Evolutionary conservation across 2,888 invertebrate genomes (phyloP), one percentile per base, ranked within the genome.

Genomic region (Deilephila porcellus): DNA sequence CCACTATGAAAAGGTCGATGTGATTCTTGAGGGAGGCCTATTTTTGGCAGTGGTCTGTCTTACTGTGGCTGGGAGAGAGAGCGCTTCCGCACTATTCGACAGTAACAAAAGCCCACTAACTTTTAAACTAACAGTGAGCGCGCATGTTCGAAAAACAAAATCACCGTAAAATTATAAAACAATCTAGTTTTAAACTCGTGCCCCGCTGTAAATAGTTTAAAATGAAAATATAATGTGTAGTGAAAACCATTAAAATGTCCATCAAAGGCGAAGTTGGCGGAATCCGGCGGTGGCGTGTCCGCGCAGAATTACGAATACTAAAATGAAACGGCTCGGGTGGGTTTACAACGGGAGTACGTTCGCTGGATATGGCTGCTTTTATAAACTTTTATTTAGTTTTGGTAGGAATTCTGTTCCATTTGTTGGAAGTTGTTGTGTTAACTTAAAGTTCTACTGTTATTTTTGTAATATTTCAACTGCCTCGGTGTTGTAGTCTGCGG

Each of bases 221-320:
- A 67, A 67, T 67, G 64, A 67, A 67, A 67, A 45, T 8, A 20
- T 67, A 25, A 34, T 37, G 20, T 37, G 20, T 67, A n/a, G 45
- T 67, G 20, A 56, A 72, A 63, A 74, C 77, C 81, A 80, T 79
- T 79, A 79, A 80, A 82, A 80, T 80, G 81, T 79, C 80, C 77
- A 78, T 85, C 88, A 87, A 86, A 87, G 85, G 75, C 32, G 83
- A 87, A 86, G 85, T 88, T 85, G 77, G 75, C 32, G 76, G 75
- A 77, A 77, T 78, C 77, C 81, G 37, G 76, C 45, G 80, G 76
- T 77, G n/a, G 56, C 19, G 79, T 80, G 81, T 79, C 80, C 82
- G 79, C 82, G 79, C 78, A 73, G 83, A 85, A 85, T 84, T 84
- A 85, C 80, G 83, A 79, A 77, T 79, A 77, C 76, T 80, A 80